Base-by-base conservation (phyloP, 2,113 vertebrate species). In the Neofelis nebulosa region DNA sequence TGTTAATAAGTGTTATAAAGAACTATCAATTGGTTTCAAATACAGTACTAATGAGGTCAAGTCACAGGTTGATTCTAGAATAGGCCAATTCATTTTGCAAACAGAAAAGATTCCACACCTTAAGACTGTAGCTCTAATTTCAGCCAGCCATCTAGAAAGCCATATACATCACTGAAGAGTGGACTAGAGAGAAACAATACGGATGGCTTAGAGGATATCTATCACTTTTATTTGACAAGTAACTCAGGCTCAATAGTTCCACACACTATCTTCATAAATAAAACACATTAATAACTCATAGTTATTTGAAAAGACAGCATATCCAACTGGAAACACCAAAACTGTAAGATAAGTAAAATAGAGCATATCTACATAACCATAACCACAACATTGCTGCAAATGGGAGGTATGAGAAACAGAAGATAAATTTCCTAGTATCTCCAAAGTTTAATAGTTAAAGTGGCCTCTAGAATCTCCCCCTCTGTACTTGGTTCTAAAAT, bases 11-110 rank as follows among this genome's bases (percentile, higher is more conserved):
- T 69, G 29, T 18, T 94, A 3, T 91, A 92, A 97, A 84, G 45
- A 55, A 83, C 19, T 89, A 82, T 25, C 5, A 29, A 55, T 84
- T 82, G 55, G 45, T 78, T 96, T 88, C 86, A 90, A 93, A 96
- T 57, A 88, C 2, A 87, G 36, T 66, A 92, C 61, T 41, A 48
- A 82, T 71, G 73, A 89, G 48, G n/a, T 69, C 31, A 95, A 68
- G n/a, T 91, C n/a, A 66, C 21, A 68, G 38, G 29, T 38, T 23
- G 15, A 36, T 95, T 95, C 93, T 91, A 48, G 86, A 91, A 85
- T 4, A n/a, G 84, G 55, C n/a, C 45, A 73, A 61, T 57, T 71
- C 88, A 69, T 84, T 95, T 57, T 74, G 76, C 78, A 19, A 29
- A 41, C 7, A 89, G 73, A 33, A 85, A 90, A 91, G 81, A 84